Percentiles rank a stretch among this genome's conserved stretches.
Conservation (phyloP, 2,113 vertebrate genomes). For the Cavia aperea region DNA sequence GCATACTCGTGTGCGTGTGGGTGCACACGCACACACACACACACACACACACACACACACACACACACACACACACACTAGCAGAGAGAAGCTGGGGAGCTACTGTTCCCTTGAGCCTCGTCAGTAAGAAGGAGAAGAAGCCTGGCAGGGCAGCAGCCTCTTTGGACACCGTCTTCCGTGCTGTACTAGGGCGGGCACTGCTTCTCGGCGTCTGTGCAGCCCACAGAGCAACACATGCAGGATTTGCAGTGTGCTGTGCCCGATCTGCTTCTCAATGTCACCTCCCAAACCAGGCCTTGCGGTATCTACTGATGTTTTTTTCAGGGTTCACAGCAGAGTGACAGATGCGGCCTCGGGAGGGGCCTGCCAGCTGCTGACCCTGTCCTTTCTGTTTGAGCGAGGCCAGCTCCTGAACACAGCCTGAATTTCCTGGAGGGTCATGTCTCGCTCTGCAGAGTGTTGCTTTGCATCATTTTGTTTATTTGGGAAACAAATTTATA, state of each 20-base stretch:
- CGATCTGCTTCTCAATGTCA: slow-evolving; percentile 29
- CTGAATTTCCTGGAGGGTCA: neutral
- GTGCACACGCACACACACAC: too few relatives aligned
- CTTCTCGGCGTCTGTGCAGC: neutral
- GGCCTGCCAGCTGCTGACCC: neutral
- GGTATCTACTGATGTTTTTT: slow-evolving; percentile 19
- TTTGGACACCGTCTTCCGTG: neutral
- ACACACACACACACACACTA: neutral
- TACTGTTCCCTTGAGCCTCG: neutral
- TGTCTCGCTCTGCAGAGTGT: slow-evolving; percentile 4
- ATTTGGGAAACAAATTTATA: slow-evolving; percentile 40
- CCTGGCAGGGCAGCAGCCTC: neutral
- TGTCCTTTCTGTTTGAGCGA: neutral
- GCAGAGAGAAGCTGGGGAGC: slow-evolving; percentile 21
- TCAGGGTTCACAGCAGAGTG: neutral
- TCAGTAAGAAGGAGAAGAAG: neutral
- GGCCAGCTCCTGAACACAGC: neutral
- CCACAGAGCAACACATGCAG: neutral
- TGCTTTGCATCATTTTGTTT: neutral
- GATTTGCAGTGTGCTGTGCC: slow-evolving; percentile 3
- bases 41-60: too few relatives aligned
- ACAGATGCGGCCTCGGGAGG: neutral
- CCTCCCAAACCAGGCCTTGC: neutral
- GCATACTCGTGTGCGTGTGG: neutral
- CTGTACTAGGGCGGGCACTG: neutral